Conservation (phyloP, 1,140 invertebrate genomes). For the Drosophila simulans region DNA sequence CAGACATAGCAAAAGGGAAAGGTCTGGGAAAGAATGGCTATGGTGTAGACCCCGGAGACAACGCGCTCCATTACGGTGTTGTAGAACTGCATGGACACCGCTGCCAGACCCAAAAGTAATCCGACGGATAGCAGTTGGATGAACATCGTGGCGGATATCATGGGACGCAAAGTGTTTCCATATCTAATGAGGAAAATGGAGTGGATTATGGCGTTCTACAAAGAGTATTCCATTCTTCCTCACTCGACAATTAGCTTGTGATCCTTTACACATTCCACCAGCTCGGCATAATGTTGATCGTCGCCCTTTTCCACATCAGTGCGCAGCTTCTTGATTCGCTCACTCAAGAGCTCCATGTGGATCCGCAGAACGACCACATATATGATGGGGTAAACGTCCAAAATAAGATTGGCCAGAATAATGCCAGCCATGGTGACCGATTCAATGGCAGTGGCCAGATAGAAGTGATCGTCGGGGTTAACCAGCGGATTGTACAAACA, state of each 20-base stretch:
- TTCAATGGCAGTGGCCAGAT: slow-evolving; percentile 16
- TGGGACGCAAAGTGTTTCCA: slow-evolving; percentile 22
- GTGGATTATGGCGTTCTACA: neutral
- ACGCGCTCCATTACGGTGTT: slow-evolving; percentile 15
- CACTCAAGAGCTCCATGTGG: slow-evolving; percentile 11
- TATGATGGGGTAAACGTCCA: slow-evolving; percentile 32
- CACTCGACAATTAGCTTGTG: slow-evolving; percentile 38
- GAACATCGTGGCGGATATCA: slow-evolving; percentile 43
- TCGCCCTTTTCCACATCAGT: slow-evolving; percentile 17
- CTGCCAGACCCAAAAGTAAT: slow-evolving; percentile 20
- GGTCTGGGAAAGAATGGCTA: slow-evolving; percentile 25
- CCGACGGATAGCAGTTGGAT: slow-evolving; percentile 35
- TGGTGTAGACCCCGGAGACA: slow-evolving; percentile 4
- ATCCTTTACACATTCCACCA: slow-evolving; percentile 33
- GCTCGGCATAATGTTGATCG: slow-evolving; percentile 23
- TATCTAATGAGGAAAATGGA: slow-evolving; percentile 7
- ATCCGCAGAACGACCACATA: slow-evolving; percentile 23
- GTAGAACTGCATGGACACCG: slow-evolving; percentile 36
- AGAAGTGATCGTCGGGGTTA: slow-evolving; percentile 10
- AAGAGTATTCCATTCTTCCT: neutral
- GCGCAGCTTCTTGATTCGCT: slow-evolving; percentile 9
- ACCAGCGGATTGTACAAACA: slow-evolving; percentile 23
- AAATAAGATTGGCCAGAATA: slow-evolving; percentile 10
- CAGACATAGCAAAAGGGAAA: slow-evolving; percentile 47
- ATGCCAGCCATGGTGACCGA: neutral